Percentiles rank a stretch among this genome's conserved stretches.
These are phyloP conservation scores for Dyspetes luteomarginatus DNA, from an alignment of 2,888 invertebrate species.

Conservation along the genomic window DNA sequence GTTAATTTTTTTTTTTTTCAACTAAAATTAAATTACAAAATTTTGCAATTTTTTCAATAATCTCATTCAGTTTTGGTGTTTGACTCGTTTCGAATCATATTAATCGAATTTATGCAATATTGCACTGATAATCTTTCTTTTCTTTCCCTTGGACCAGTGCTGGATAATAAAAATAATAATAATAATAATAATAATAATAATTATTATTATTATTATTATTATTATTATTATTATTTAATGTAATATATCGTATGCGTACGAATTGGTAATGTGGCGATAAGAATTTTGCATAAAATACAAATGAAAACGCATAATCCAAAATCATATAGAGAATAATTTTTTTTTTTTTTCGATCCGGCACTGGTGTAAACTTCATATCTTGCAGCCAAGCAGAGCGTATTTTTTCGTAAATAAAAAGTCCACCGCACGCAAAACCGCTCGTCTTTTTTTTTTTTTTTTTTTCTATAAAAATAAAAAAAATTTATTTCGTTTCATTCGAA, in stretches of 20 bases:
- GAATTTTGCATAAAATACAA: neutral
- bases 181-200: too few species aligned
- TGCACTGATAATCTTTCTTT: constrained; percentile 71
- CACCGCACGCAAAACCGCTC: constrained; percentile 30
- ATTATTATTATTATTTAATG: neutral
- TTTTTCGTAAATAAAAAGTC: neutral
- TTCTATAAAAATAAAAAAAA: neutral
- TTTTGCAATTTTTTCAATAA: too few species aligned
- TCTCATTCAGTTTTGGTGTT: constrained; percentile 52
- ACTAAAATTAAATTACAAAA: too few species aligned
- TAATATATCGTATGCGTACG: neutral
- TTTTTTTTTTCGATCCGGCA: constrained; percentile 46
- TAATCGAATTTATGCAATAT: constrained; percentile 71
- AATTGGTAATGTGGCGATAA: neutral
- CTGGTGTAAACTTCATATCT: constrained; percentile 56
- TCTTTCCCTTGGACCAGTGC: constrained; percentile 63
- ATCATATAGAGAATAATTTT: neutral
- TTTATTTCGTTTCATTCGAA: neutral
- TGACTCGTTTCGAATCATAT: constrained; percentile 38
- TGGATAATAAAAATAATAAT: too few species aligned
- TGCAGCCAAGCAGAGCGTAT: constrained; percentile 41
- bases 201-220: too few species aligned
- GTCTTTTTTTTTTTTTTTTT: neutral
- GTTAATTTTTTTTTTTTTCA: neutral
- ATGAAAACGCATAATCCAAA: neutral